Evolutionary conservation across 2,797 vertebrate genomes (phyloP), one percentile per base, ranked within the genome.

Genomic region (Pantherophis alleghaniensis): DNA sequence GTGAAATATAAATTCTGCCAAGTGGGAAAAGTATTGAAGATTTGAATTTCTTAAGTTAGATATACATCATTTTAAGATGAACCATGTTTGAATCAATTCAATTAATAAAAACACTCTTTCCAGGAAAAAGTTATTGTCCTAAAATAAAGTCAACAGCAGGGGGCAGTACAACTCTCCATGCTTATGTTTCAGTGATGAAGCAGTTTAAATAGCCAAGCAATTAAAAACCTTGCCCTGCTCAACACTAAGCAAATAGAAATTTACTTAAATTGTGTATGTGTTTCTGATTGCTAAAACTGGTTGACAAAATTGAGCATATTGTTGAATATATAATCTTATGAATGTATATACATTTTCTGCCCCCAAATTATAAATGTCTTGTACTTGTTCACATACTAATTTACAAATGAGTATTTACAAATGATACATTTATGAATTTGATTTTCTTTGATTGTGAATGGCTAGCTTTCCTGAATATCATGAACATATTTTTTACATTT

Each of bases 141-240:
- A 32, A 91, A 96, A 95, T 93, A 55, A 12, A 93, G 96, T 94
- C 3, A 94, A 94, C 98, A 98, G 98, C 97, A 98, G 98, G 98
- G 97, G 98, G 98, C 96, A 95, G 97, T 96, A 60, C 94, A 95
- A 91, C 96, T 97, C 90, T 91, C 79, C 91, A 13, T 2, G 61
- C 12, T 55, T 5, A 4, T 47, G 16, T 1, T 94, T 74, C 42
- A 51, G 37, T 93, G 28, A 11, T 93, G 47, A 91, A 95, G n/a
- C 14, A 94, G 86, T 90, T 12, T 53, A 95, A 79, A 9, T 63
- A 28, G 69, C 42, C 16, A 60, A 59, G 26, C 56, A 63, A 60
- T 91, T 90, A 57, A 51, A 91, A 92, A 94, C 79, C 28, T 4
- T 91, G 88, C 4, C 69, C 55, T 90, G 92, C 94, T 95, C 16